Evolutionary conservation across 37 sponge, comb jelly and placozoan species (phyloP), one percentile per base, ranked within the genome.

Genomic region (Eunapius fragilis): DNA sequence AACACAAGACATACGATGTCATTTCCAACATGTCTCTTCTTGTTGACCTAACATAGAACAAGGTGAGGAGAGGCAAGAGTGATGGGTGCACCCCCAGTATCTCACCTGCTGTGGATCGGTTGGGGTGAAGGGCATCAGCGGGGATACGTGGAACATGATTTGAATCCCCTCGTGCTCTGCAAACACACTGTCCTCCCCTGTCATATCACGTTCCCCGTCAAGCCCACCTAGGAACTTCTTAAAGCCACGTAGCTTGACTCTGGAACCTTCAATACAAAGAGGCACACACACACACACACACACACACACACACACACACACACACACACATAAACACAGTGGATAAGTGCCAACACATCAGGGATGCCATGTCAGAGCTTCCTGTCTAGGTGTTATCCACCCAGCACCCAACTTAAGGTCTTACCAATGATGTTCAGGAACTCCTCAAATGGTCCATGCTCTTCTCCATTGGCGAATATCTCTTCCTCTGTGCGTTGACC

Each of bases 11-110:
- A 94, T 27, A 94, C 92, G 0, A 98, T 88, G 83, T 98, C 99
- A 80, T 98, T 98, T 25, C 99, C 99, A 41, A 98, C 96, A 82
- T 98, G 99, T 0, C 99, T 82, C 92, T 98, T 98, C 74, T 91
- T 92, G 58, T 94, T 92, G 2, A 96, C 88, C 97, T 94, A n/a
- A n/a, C n/a, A n/a, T n/a, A n/a, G n/a, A n/a, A n/a, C n/a, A n/a
- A 37, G 50, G 76, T 26, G 88, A 36, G 71, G n/a, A 70, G 35
- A 80, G 69, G 83, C 27, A 71, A 79, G 85, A 68, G 84, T 26
- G 88, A 41, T 41, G 41, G 41, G 33, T 27, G 28, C 49, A 28
- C 74, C 13, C 13, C 22, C 78, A 35, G 11, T 13, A 25, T 23
- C 37, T 84, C 34, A 94, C 95, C 93, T 97, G 97, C 86, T 98